phyloP scores from a whole-genome alignment of 2,113 vertebrate species.

The Syngnathoides biaculeatus region DNA sequence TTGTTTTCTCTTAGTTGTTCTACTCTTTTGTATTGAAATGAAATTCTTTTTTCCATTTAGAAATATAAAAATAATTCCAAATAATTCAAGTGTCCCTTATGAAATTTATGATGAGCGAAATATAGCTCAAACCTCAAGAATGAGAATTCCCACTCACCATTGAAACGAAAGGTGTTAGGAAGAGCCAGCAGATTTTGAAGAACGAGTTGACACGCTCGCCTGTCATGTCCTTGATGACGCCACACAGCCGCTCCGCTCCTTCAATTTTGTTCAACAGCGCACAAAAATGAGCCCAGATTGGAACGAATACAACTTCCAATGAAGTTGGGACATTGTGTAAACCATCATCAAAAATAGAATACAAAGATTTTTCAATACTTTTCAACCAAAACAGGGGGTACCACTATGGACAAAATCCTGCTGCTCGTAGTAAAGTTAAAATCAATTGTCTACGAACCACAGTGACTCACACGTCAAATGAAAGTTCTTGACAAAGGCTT shows the following conservation, averaged over 20 bases:
- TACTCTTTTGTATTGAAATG: too few species aligned
- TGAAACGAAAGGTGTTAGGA: slow-evolving; percentile 64
- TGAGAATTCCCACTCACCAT: slow-evolving; percentile 50
- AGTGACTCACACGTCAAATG: background rate
- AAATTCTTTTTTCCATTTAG: too few species aligned
- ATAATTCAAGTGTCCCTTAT: background rate
- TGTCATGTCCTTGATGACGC: slow-evolving; percentile 72
- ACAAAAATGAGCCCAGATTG: background rate
- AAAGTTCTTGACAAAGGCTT: background rate
- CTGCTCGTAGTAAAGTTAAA: too few species aligned
- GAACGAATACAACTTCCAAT: too few species aligned
- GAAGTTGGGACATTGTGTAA: too few species aligned
- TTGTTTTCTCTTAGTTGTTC: too few species aligned
- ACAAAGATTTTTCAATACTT: too few species aligned
- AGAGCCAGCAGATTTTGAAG: slow-evolving; percentile 74
- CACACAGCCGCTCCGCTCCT: slow-evolving; percentile 61
- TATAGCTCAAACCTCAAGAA: background rate
- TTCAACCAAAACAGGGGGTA: too few species aligned
- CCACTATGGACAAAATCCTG: background rate
- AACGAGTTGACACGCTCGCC: slow-evolving; percentile 34
- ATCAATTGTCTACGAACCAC: too few species aligned
- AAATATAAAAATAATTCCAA: too few species aligned
- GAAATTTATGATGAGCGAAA: background rate
- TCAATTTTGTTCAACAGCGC: background rate
- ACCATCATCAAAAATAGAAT: too few species aligned